Base-by-base conservation (phyloP, 2,888 invertebrate genomes). In the Clepsis dumicolana region DNA sequence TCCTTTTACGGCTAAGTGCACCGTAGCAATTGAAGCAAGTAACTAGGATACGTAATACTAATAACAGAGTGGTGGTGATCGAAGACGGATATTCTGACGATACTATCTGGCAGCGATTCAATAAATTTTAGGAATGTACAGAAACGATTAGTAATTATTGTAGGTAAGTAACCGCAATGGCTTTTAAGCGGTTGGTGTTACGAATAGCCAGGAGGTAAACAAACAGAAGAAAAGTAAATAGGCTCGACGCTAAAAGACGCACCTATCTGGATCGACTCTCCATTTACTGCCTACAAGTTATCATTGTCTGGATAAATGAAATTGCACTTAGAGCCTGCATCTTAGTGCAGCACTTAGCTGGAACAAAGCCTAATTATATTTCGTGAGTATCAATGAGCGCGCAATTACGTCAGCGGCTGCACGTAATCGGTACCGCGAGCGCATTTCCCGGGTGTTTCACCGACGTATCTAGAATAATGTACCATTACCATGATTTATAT, bases 401-500 rank as follows among this genome's bases (percentile, higher is more conserved):
- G 89, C 90, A 90, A 92, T 91, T 90, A 91, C 89, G 85, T 84
- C 88, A 85, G 87, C 79, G 83, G 84, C 78, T 85, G 81, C 83
- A 84, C 87, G 84, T 90, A 91, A 91, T 91, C 86, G 87, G 81
- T 82, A 84, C 83, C 81, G 79, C 79, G 83, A 84, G 88, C 86
- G 84, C 83, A 85, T 89, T 91, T 90, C 89, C 88, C 88, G 86
- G 85, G 87, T 86, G 87, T 89, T 88, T 89, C 87, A 82, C 83
- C 84, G 89, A 85, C 86, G 86, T 86, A 85, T 87, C 90, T 85
- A 87, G 88, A 89, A 90, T 91, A 90, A 92, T 92, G 84, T 91
- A 87, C 90, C 87, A 92, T 93, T 92, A 92, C 85, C 87, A 87
- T 91, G 93, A 91, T 92, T 92, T 91, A 92, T 92, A 90, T 90